Evolutionary conservation across 92 coral and sea anemone species (phyloP).

Genomic region (Heteractis magnifica): DNA sequence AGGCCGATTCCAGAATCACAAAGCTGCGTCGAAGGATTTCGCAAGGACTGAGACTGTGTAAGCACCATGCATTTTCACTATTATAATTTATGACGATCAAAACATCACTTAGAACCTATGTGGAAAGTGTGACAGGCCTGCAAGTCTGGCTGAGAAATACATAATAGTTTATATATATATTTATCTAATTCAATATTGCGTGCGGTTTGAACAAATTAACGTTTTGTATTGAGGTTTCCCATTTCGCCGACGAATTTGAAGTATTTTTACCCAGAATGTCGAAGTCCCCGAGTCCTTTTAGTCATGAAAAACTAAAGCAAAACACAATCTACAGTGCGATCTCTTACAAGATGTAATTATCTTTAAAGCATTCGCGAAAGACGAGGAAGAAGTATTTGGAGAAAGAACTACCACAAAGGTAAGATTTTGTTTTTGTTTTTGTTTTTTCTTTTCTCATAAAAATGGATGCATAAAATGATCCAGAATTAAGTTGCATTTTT

Average conservation of each 20-base stretch:
- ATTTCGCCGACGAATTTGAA: background rate
- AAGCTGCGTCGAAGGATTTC: slow-evolving; percentile 84
- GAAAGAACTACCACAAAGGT: slow-evolving; percentile 16
- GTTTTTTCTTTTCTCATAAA: no score
- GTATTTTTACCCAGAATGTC: background rate
- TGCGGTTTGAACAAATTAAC: slow-evolving; percentile 11
- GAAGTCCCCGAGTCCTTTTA: background rate
- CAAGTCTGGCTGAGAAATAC: background rate
- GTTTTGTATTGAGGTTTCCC: slow-evolving; percentile 17
- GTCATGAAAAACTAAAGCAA: background rate
- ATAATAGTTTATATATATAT: background rate
- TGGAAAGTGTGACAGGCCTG: slow-evolving; percentile 16
- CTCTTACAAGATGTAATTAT: background rate
- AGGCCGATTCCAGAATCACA: slow-evolving; percentile 84
- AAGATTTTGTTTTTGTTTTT: background rate
- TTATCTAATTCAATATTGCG: background rate
- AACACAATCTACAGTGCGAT: background rate
- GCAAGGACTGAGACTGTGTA: slow-evolving; percentile 90
- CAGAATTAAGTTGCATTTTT: no score
- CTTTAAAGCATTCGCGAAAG: slow-evolving; percentile 51
- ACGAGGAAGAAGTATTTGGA: slow-evolving; percentile 46
- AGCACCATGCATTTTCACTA: slow-evolving; percentile 36
- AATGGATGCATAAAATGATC: no score
- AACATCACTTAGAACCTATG: slow-evolving; percentile 19
- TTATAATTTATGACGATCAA: background rate